phyloP scores from a whole-genome alignment of 2,888 invertebrate genomes.

The Agrotis exclamationis region DNA sequence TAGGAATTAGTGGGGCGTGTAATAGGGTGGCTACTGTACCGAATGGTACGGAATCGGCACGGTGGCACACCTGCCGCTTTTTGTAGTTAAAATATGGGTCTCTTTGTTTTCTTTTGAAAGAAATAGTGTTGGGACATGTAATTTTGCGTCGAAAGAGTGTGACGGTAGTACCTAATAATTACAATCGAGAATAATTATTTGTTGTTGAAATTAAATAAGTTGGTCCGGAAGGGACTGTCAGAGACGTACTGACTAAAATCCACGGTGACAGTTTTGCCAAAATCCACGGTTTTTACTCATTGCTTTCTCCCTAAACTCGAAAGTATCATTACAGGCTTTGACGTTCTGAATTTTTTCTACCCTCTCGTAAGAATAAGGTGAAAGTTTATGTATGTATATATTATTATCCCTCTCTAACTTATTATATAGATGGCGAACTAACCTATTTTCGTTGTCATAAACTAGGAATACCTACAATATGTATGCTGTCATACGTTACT shows the following conservation, averaged over 20 bases:
- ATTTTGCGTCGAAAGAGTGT: not conserved
- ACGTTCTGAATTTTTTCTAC: too few species aligned
- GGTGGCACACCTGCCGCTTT: slow-evolving; percentile 28
- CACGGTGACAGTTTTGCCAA: too few species aligned
- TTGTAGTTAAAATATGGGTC: slow-evolving; percentile 14
- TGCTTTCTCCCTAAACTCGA: too few species aligned
- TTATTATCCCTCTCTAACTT: too few species aligned
- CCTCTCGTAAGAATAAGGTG: too few species aligned
- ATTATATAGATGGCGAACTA: not conserved
- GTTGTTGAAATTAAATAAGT: not conserved
- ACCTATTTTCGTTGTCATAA: not conserved
- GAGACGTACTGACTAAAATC: too few species aligned
- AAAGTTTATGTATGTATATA: too few species aligned
- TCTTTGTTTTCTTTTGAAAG: slow-evolving; percentile 26
- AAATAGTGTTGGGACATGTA: slow-evolving; percentile 10
- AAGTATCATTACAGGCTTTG: too few species aligned
- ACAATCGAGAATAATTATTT: not conserved
- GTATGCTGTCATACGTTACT: slow-evolving; percentile 1
- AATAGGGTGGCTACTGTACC: slow-evolving; percentile 52
- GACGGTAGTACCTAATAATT: not conserved
- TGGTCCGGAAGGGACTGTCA: too few species aligned
- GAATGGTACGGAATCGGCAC: slow-evolving; percentile 46
- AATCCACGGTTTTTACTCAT: too few species aligned
- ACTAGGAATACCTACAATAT: not conserved
- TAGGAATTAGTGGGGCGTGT: slow-evolving; percentile 61